Evolutionary conservation across 2,888 invertebrate species (phyloP).

Genomic region (Ethmia dodecea): DNA sequence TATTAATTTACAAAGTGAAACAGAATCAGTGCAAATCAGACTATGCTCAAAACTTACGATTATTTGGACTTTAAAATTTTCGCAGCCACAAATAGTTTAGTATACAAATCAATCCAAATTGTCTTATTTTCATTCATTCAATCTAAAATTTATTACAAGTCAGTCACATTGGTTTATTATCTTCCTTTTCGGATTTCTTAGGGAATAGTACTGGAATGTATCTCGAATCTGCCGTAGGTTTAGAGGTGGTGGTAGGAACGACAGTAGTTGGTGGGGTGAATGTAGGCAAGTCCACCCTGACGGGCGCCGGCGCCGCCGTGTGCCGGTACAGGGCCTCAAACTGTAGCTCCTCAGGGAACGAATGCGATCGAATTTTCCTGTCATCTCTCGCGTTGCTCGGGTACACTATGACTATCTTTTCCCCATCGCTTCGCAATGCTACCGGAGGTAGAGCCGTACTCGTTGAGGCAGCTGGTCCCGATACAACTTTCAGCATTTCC

Average conservation of each 20-base stretch:
- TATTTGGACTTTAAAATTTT: no score
- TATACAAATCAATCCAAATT: no score
- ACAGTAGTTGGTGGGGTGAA: slow-evolving; percentile 65
- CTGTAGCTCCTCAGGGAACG: slow-evolving; percentile 69
- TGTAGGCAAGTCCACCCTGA: slow-evolving; percentile 79
- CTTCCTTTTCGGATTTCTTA: slow-evolving; percentile 21
- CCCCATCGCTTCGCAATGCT: slow-evolving; percentile 56
- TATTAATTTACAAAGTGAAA: not conserved
- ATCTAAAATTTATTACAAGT: not conserved
- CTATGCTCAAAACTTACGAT: not conserved
- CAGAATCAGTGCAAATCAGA: not conserved
- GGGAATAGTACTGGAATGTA: slow-evolving; percentile 50
- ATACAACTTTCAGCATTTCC: slow-evolving; percentile 57
- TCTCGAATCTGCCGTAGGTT: slow-evolving; percentile 31
- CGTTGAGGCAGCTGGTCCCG: slow-evolving; percentile 47
- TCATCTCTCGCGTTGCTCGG: slow-evolving; percentile 71
- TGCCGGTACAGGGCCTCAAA: slow-evolving; percentile 69
- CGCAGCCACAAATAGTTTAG: no score
- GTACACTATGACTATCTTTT: slow-evolving; percentile 71
- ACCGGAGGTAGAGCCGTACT: slow-evolving; percentile 67
- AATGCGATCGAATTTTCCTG: slow-evolving; percentile 67
- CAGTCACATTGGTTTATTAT: slow-evolving; percentile 5
- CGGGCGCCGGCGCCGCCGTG: slow-evolving; percentile 46
- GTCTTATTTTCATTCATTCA: no score
- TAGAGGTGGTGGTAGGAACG: slow-evolving; percentile 22